phyloP scores from a whole-genome alignment of 2,888 invertebrate species.

The Papilio demoleus region DNA sequence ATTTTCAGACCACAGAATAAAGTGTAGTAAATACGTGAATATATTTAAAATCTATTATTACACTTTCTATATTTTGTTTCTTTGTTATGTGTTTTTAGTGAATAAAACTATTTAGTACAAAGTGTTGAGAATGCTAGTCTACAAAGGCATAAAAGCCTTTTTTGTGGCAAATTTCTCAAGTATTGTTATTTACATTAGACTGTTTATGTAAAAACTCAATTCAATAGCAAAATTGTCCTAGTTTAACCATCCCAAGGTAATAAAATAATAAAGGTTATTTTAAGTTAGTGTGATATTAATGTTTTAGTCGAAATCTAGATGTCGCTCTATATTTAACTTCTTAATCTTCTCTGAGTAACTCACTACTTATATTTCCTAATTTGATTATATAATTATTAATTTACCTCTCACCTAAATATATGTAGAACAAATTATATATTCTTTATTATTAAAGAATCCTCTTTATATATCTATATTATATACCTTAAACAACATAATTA shows the following conservation, averaged over 20 bases:
- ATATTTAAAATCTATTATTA: too few relatives aligned
- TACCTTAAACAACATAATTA: not conserved
- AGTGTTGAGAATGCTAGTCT: too few relatives aligned
- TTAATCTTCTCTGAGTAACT: not conserved
- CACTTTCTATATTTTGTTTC: too few relatives aligned
- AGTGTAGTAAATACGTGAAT: too few relatives aligned
- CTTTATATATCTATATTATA: not conserved
- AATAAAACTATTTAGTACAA: too few relatives aligned
- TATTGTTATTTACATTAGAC: too few relatives aligned
- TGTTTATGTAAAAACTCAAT: too few relatives aligned
- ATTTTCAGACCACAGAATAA: too few relatives aligned
- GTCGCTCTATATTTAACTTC: not conserved
- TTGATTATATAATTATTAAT: not conserved
- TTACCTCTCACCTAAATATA: not conserved
- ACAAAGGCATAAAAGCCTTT: too few relatives aligned
- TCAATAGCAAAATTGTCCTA: too few relatives aligned
- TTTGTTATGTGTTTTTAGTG: too few relatives aligned
- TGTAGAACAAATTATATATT: not conserved
- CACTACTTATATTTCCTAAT: not conserved
- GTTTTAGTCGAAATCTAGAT: not conserved
- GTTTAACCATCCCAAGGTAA: not conserved
- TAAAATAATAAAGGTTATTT: not conserved
- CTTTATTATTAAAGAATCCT: not conserved
- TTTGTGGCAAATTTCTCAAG: too few relatives aligned
- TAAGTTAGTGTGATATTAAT: not conserved